Base-by-base conservation (phyloP, 64 coral and sea anemone species). In the Platygyra sinensis region DNA sequence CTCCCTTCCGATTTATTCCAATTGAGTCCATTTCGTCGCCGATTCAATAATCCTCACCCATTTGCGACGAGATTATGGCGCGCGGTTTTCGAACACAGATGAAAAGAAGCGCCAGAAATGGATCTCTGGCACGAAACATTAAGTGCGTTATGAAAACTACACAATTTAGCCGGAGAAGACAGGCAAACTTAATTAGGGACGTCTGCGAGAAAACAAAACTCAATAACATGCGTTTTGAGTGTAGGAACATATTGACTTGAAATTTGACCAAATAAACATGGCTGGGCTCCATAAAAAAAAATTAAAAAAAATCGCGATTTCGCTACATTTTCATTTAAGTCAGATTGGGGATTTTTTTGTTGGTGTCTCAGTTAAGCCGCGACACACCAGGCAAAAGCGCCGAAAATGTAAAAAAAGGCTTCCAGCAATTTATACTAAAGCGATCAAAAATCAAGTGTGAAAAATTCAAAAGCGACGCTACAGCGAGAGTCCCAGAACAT, bases 1-100 rank as follows among this genome's bases (percentile, higher is more conserved):
- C 81, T 85, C 62, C 67, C 63, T 85, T 85, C 81, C 81, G 62
- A 85, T 85, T 85, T 25, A 85, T 38, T 85, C 15, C 22, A 85
- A 85, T 51, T 72, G 63, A 85, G 65, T 85, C 62, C 38, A 85
- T 71, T 83, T 71, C 62, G 67, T 64, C 27, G 42, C 20, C 61
- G 81, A 18, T 50, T 65, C 62, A 85, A 85, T 71, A 71, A 72
- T 49, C 79, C 63, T 49, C 12, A 2, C 12, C 33, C 63, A 72
- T 69, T 71, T 39, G 7, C 12, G 20, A 25, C 62, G 19, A 85
- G 81, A 85, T 72, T 71, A 85, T 4, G 16, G 33, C 20, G 62
- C 60, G 32, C 80, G 61, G 81, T 69, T 50, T 79, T 85, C 31
- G 22, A 42, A 71, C 24, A 85, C 59, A 46, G 32, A 49, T 67